A percentile compares a stretch with the other conserved stretches of the same genome.
phyloP scores from a whole-genome alignment of 2,888 invertebrate genomes.

The Timandra comae region DNA sequence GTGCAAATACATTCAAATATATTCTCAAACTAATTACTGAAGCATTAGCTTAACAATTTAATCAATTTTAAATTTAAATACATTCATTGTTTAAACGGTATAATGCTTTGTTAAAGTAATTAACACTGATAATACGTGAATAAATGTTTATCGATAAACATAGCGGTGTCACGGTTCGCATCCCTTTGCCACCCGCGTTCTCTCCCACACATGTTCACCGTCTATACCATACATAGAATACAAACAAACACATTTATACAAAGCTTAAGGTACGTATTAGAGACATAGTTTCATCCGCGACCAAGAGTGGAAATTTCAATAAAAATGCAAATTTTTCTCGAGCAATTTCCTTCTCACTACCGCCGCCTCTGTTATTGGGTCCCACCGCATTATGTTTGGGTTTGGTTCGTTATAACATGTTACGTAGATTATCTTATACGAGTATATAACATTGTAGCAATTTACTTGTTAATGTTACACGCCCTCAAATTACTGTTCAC shows the following conservation, averaged over 20 bases:
- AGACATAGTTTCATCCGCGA: conserved; percentile 65
- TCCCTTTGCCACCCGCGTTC: conserved; percentile 31
- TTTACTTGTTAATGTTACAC: conserved; percentile 51
- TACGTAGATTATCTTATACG: conserved; percentile 34
- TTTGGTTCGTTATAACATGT: conserved; percentile 42
- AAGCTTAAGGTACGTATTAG: conserved; percentile 63
- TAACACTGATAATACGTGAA: conserved; percentile 17
- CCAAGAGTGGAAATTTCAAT: conserved; percentile 72
- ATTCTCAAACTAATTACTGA: too few relatives aligned
- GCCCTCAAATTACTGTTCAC: conserved; percentile 45
- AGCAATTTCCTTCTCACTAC: conserved; percentile 65
- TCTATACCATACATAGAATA: conserved; percentile 25
- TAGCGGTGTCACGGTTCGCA: conserved; percentile 21
- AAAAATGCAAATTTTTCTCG: conserved; percentile 71
- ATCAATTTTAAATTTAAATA: conserved; percentile 21
- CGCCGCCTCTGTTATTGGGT: conserved; percentile 57
- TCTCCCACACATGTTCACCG: conserved; percentile 29
- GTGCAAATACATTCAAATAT: too few relatives aligned
- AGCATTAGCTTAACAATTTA: conserved; percentile 16
- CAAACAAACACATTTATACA: conserved; percentile 44
- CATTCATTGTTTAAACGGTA: conserved; percentile 4
- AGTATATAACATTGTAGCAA: conserved; percentile 28
- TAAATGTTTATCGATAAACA: conserved; percentile 29
- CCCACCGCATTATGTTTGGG: conserved; percentile 55
- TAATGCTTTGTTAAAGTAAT: conserved; percentile 2